Base-by-base conservation (phyloP, 2,888 invertebrate genomes). In the Vesta saturnalis region DNA sequence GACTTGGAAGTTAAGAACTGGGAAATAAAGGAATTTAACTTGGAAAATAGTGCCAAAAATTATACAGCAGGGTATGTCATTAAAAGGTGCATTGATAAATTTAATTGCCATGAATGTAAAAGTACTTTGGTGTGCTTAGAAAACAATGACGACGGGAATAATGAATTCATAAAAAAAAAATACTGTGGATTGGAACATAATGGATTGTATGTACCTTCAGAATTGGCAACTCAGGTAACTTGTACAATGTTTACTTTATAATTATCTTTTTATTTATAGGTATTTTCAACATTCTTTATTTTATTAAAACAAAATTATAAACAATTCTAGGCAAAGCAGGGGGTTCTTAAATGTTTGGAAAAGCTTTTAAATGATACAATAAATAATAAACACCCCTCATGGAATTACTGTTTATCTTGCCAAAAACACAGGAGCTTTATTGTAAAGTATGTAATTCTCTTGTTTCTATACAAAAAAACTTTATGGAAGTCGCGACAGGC, bases 391-490 rank as follows among this genome's bases (percentile, higher is more conserved):
- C 12, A 21, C 21, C 54, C 54, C 8, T 19, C 54, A 12, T 54
- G 54, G 21, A 54, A 54, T 54, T 18, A 5, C 18, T 12, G 6
- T 54, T 8, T 21, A 19, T 21, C 19, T 54, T 54, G 54, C 16
- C 15, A 54, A 16, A 18, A 54, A 19, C 47, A 47, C 18, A 47
- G 14, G 2, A 14, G 47, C 8, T 47, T 47, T 15, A 15, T 47
- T 6, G 18, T 47, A 16, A 12, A 19, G n/a, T 54, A 19, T 21
- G 16, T 21, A 54, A 54, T 54, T 54, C 21, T 54, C 12, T 54
- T 54, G 16, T 54, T 54, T 54, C 21, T 54, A 16, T 54, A 19
- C 21, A 54, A 54, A 21, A 54, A 54, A 54, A 54, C 54, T 8
- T 54, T 54, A 54, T 54, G 54, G 54, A 21, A 19, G 16, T 54